These are phyloP conservation scores for Orchesella cincta DNA, from an alignment of 1,140 invertebrate genomes.

Conservation along the genomic window DNA sequence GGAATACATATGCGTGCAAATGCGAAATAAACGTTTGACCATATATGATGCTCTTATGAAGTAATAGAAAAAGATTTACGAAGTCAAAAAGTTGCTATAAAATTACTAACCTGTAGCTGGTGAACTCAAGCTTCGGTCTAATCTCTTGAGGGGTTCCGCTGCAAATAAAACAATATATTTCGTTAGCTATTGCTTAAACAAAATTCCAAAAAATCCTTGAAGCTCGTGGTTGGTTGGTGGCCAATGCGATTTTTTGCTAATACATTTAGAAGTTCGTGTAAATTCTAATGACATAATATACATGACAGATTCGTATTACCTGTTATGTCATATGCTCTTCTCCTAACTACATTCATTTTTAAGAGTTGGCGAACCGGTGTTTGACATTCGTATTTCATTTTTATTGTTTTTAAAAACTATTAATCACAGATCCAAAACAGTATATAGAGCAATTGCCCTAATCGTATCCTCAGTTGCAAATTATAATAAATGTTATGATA, in stretches of 20 bases:
- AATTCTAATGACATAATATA: no score
- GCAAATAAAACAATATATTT: no score
- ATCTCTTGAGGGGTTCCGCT: constrained; percentile 51
- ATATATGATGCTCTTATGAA: not conserved
- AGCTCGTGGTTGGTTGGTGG: not conserved
- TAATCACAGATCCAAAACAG: not conserved
- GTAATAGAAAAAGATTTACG: not conserved
- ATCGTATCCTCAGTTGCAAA: no score
- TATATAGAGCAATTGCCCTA: no score
- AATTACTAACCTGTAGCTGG: constrained; percentile 52
- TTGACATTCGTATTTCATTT: constrained; percentile 24
- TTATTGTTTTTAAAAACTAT: not conserved
- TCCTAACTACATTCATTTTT: constrained; percentile 46
- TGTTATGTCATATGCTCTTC: constrained; percentile 37
- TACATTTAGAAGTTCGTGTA: not conserved
- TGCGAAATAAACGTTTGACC: not conserved
- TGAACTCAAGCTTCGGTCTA: constrained; percentile 51
- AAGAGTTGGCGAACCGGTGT: constrained; percentile 16
- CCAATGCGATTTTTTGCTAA: not conserved
- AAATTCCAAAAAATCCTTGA: constrained; percentile 7
- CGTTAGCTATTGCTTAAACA: no score
- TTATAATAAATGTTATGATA: no score
- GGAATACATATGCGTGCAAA: not conserved
- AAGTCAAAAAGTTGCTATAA: no score
- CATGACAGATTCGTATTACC: no score